These are phyloP conservation scores for Cheirogaleus major DNA, from an alignment of 2,797 vertebrate genomes.

Conservation along the genomic window DNA sequence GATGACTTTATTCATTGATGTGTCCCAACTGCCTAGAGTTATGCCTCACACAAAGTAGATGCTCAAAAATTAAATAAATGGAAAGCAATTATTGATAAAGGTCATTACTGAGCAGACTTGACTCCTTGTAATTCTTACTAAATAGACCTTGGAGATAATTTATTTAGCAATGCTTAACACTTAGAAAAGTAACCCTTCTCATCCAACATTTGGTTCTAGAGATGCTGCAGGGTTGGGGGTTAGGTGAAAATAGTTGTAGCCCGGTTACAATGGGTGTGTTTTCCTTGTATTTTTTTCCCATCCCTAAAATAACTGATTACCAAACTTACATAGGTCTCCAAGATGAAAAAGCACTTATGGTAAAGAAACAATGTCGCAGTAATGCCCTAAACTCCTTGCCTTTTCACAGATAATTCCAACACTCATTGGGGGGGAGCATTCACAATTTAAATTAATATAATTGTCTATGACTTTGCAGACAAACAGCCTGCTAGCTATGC, in stretches of 20 bases:
- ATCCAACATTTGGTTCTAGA: background rate
- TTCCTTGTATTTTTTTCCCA: background rate
- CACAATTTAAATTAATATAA: constrained; percentile 60
- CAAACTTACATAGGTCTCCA: background rate
- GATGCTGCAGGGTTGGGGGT: background rate
- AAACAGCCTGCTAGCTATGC: constrained; percentile 5
- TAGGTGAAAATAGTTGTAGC: background rate
- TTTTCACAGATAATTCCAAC: constrained; percentile 24
- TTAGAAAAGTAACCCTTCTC: background rate
- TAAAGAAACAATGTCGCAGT: background rate
- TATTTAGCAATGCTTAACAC: background rate
- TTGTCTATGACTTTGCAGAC: constrained; percentile 49
- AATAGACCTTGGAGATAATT: background rate
- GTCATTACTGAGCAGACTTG: background rate
- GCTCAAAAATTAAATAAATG: background rate
- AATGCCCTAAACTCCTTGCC: background rate
- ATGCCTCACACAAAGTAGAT: background rate
- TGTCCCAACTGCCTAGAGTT: background rate
- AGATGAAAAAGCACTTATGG: background rate
- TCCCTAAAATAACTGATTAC: background rate
- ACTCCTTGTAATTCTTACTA: background rate
- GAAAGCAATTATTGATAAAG: background rate
- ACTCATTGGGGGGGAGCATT: background rate
- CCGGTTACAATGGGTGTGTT: background rate
- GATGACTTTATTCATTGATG: background rate